These are phyloP conservation scores for Emydoidea blandingii DNA, from an alignment of 2,797 vertebrate species.

Conservation along the genomic window DNA sequence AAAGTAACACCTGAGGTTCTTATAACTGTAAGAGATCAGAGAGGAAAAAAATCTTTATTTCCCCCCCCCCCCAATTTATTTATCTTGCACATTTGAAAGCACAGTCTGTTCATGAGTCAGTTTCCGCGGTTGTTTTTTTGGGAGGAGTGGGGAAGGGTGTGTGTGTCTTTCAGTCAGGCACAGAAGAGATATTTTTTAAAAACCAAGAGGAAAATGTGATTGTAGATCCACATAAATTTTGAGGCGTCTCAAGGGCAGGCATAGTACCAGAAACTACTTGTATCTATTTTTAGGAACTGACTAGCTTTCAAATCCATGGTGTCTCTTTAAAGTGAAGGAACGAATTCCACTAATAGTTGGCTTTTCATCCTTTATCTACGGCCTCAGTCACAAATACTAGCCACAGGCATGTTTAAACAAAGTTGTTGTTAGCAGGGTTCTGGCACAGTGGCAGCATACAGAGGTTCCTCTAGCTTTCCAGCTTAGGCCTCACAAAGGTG, in stretches of 20 bases:
- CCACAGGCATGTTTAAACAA: background rate
- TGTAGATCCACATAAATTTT: background rate
- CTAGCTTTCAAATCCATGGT: background rate
- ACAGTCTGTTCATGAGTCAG: slow-evolving; percentile 14
- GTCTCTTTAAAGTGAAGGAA: background rate
- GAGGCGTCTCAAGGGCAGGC: background rate
- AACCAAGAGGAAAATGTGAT: background rate
- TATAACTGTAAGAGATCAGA: background rate
- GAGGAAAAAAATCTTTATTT: background rate
- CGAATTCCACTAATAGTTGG: no score
- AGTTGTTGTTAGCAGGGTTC: background rate
- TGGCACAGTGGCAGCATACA: background rate
- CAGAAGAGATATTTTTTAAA: background rate
- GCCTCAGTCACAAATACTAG: background rate
- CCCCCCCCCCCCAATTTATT: background rate
- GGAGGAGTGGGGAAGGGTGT: background rate
- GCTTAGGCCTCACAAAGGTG: background rate
- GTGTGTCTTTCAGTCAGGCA: rapidly evolving
- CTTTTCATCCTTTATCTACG: background rate
- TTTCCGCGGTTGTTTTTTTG: background rate
- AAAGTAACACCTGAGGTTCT: slow-evolving; percentile 27
- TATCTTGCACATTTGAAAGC: slow-evolving; percentile 33
- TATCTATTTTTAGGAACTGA: slow-evolving; percentile 10
- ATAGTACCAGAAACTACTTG: background rate
- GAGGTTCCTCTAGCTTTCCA: background rate